phyloP scores from a whole-genome alignment of 1,140 invertebrate genomes.

The Brachionus rotundiformis region DNA sequence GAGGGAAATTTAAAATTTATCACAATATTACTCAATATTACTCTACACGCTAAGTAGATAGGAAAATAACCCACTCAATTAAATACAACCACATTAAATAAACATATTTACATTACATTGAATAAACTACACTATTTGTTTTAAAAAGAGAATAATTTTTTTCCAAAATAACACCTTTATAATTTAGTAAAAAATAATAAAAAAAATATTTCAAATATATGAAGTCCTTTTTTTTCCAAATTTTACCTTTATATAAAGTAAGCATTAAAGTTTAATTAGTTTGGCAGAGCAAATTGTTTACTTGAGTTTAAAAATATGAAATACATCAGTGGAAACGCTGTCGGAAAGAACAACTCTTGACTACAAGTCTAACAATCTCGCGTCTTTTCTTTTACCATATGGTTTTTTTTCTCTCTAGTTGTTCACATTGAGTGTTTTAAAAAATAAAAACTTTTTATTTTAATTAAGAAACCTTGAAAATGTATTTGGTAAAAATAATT shows the following conservation, averaged over 20 bases:
- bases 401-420: not conserved
- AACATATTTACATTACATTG: not conserved
- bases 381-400: slow-evolving; percentile 12
- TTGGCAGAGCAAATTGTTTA: not conserved
- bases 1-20: not conserved
- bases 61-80: not conserved
- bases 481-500: not conserved
- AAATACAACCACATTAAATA: not conserved
- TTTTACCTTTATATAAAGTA: not conserved
- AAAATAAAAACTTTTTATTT: not conserved
- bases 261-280: not conserved
- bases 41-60: not conserved
- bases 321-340: not conserved
- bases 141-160: not conserved
- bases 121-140: not conserved
- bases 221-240: not conserved
- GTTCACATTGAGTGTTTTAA: not conserved
- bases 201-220: not conserved
- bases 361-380: slow-evolving; percentile 22
- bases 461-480: not conserved
- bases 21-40: not conserved
- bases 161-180: not conserved
- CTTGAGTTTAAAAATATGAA: slow-evolving; percentile 4
- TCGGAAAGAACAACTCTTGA: not conserved
- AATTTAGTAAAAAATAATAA: not conserved